A percentile compares a stretch with the other conserved stretches of the same genome.
Conservation (phyloP, 2,113 vertebrate species). For the Vanacampus margaritifer region DNA sequence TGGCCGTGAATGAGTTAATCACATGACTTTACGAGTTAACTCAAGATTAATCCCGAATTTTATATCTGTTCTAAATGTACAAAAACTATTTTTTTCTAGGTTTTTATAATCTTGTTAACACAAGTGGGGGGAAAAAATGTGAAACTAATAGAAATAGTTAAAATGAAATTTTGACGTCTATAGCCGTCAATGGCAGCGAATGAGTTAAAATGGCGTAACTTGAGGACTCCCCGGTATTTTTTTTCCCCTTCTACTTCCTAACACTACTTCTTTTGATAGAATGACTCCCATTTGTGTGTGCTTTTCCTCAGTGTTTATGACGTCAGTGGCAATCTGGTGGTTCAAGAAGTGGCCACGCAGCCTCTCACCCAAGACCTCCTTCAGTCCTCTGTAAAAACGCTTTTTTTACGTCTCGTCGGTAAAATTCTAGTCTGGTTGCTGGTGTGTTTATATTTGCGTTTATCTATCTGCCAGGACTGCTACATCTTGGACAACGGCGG, state of each 20-base stretch:
- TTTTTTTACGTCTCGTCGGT: neutral
- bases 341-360: constrained; percentile 83
- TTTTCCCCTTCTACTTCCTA: neutral
- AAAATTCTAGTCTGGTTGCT: neutral
- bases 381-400: constrained; percentile 75
- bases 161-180: too few species aligned
- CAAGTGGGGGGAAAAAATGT: too few species aligned
- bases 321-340: constrained; percentile 75
- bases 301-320: constrained; percentile 78
- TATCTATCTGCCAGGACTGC: constrained; percentile 75
- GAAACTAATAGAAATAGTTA: too few species aligned
- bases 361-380: constrained; percentile 86
- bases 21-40: too few species aligned
- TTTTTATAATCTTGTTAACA: too few species aligned
- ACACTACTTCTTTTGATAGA: neutral
- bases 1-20: too few species aligned
- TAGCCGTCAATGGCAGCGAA: too few species aligned
- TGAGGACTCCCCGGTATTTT: too few species aligned
- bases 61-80: too few species aligned
- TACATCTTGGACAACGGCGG: constrained; percentile 84
- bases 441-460: neutral
- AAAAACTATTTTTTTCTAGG: too few species aligned
- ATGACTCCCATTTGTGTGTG: rapidly evolving
- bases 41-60: too few species aligned
- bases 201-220: too few species aligned